phyloP scores from a whole-genome alignment of 2,113 vertebrate species.

The Seriola aureovittata region DNA sequence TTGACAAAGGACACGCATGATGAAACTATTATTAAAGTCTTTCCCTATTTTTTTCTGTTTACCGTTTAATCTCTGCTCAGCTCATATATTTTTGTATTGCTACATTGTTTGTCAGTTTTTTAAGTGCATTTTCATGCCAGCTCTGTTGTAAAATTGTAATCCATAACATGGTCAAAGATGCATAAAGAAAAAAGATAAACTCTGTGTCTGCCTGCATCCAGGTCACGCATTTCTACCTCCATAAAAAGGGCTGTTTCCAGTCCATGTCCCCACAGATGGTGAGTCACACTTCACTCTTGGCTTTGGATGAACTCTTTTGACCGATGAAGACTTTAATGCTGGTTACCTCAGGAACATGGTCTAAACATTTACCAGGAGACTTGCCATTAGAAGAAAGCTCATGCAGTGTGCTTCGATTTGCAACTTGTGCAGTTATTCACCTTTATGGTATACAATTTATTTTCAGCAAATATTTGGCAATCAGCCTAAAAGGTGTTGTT shows the following conservation, averaged over 20 bases:
- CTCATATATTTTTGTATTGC: neutral
- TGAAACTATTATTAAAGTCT: neutral
- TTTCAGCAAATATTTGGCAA: constrained; percentile 33
- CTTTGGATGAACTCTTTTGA: constrained; percentile 38
- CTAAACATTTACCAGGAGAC: neutral
- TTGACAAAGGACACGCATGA: neutral
- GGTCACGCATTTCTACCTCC: constrained; percentile 10
- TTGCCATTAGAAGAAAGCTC: constrained; percentile 2
- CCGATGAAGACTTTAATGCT: constrained; percentile 12
- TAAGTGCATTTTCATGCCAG: neutral
- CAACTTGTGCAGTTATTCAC: neutral
- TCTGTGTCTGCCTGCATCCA: neutral
- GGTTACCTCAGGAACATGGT: neutral
- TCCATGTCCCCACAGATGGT: constrained; percentile 4
- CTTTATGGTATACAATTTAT: neutral
- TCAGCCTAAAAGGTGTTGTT: constrained; percentile 63
- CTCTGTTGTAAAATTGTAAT: neutral
- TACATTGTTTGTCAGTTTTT: neutral
- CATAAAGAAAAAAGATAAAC: neutral
- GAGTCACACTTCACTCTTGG: constrained; percentile 31
- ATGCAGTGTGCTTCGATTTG: neutral
- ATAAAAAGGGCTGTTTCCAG: neutral
- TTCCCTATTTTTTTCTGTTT: neutral
- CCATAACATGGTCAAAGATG: neutral
- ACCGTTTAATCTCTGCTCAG: neutral